These are phyloP conservation scores for Myotis yumanensis DNA, from an alignment of 2,113 vertebrate genomes.

Conservation along the genomic window DNA sequence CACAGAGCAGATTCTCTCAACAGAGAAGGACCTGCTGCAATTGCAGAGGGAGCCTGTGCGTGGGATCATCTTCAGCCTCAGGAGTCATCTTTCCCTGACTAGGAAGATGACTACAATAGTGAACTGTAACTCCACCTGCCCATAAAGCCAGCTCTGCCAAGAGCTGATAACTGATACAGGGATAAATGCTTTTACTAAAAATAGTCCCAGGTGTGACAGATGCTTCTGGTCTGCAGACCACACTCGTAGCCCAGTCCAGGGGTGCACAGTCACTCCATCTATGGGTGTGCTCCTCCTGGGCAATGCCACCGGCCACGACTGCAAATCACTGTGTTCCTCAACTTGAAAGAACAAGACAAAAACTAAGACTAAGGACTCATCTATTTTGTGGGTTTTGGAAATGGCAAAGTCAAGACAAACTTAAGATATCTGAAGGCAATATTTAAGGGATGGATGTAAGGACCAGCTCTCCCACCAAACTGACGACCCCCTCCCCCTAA, in stretches of 20 bases:
- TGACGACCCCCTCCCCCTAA: background rate
- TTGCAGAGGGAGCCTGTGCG: background rate
- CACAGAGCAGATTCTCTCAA: background rate
- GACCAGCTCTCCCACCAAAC: background rate
- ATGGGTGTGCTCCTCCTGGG: background rate
- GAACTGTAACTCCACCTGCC: background rate
- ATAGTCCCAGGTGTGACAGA: background rate
- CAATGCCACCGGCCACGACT: rapidly evolving
- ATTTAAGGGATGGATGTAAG: background rate
- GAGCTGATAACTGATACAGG: background rate
- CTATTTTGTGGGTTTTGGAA: background rate
- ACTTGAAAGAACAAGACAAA: background rate
- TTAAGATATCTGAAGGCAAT: background rate
- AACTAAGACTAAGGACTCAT: background rate
- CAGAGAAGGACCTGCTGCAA: background rate
- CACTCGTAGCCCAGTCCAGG: rapidly evolving
- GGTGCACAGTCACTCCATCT: rapidly evolving
- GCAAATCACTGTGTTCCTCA: background rate
- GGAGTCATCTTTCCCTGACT: too few species aligned
- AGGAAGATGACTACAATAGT: too few species aligned
- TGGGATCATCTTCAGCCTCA: background rate
- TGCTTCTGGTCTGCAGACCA: background rate
- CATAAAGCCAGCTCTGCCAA: background rate
- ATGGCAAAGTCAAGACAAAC: background rate
- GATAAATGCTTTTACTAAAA: background rate